Evolutionary conservation across 2,797 vertebrate genomes (phyloP), one percentile per base, ranked within the genome.

Genomic region (Siniperca obscura): DNA sequence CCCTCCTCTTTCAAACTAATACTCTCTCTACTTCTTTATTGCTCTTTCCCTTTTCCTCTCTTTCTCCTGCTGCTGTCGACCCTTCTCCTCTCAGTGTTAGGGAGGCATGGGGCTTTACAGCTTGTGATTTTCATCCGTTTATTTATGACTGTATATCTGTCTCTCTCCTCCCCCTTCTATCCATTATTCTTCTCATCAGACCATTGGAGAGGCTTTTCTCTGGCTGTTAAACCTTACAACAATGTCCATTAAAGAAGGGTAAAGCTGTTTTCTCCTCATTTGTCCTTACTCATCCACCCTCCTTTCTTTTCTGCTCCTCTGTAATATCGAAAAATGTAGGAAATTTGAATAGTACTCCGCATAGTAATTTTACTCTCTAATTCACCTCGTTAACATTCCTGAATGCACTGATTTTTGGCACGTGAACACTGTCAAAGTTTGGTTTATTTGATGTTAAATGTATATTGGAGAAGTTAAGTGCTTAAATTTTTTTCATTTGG

Each of bases 191-290:
- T 76, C 76, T 77, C 78, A 81, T 67, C 82, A 83, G 74, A 68
- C 74, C 70, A 59, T 76, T 74, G 78, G 87, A 89, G 69, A 55
- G 81, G 21, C 75, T 80, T 78, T 85, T 90, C 78, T 84, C 66
- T 74, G 67, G 16, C 78, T 80, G 80, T 77, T 83, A 83, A 82
- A 81, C 57, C 27, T 53, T 7, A 76, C 42, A 52, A 27, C 48
- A 59, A 50, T 19, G 42, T 64, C 44, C 11, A 25, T 62, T 82
- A 11, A 68, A 12, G 44, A 44, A 17, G 48, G 17, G 1, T 19
- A n/a, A 40, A n/a, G 52, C 17, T 36, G 1, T 44, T 53, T 27
- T 46, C 55, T 48, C 21, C 21, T n/a, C 21, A 11, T 27, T 25
- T 57, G 53, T 30, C 25, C 4, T 5, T 6, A 9, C 21, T 72